Base-by-base conservation (phyloP, 2,797 vertebrate genomes). In the Sardinella longiceps region DNA sequence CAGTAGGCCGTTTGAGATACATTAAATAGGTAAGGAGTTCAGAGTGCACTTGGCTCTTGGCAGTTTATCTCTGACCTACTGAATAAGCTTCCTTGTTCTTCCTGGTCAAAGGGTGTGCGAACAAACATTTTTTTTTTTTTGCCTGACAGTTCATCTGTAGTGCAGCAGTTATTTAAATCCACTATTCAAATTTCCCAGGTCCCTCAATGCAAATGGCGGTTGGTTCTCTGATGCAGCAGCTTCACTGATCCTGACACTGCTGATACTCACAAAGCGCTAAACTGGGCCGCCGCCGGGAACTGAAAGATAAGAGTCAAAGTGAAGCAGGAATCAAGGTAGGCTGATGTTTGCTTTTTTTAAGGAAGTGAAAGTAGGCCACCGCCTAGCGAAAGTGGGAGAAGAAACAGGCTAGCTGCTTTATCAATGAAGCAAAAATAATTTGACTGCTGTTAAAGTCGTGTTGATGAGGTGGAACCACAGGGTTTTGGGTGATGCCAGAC, bases 101-200 rank as follows among this genome's bases (percentile, higher is more conserved):
- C 88, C 46, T 37, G 25, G 30, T 70, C 63, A 30, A 70, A 70
- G 63, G 63, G n/a, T 63, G 58, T 58, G 56, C 1, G 56, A 58
- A 58, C n/a, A 66, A 66, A 39, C 33, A 39, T 15, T 39, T 25
- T n/a, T n/a, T n/a, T n/a, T n/a, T n/a, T n/a, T n/a, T 39, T 43
- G 43, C 37, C 14, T 77, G 58, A 18, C 53, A 81, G 51, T 81
- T 43, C 23, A 84, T 88, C 25, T 33, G 30, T 81, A 81, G 51
- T 87, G 90, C 84, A 87, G 85, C 83, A 80, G 84, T 91, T 87
- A 89, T 92, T 90, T 88, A 94, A 94, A 95, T 91, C 83, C 80
- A 4, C 9, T 51, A 82, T 86, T 86, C 77, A 86, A 82, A 84
- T 33, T n/a, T n/a, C n/a, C n/a, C 33, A 20, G 56, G 89, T 48